phyloP scores from a whole-genome alignment of 2,113 vertebrate species.

The Etia nguti region DNA sequence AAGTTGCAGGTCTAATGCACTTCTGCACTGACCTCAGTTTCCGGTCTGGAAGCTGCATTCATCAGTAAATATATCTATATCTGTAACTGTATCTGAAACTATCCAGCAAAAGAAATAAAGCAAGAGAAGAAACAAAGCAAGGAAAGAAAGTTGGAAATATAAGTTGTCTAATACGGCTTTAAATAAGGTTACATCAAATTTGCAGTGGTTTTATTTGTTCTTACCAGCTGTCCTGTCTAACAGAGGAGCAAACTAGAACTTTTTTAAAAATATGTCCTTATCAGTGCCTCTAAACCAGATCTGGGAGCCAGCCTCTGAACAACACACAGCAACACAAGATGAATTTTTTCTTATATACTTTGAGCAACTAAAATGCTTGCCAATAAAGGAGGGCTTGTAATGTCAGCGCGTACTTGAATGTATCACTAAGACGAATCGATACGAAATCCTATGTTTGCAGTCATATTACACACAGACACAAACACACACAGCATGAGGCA shows the following conservation, averaged over 20 bases:
- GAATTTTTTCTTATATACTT: not conserved
- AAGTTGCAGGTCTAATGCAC: not conserved
- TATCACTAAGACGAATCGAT: not conserved
- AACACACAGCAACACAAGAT: not conserved
- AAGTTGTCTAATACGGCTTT: not conserved
- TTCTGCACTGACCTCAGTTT: rapidly evolving
- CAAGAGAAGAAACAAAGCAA: not conserved
- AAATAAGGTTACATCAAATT: not conserved
- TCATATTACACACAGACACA: not conserved
- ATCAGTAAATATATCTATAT: not conserved
- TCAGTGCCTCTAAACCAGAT: not conserved
- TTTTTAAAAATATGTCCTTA: rapidly evolving
- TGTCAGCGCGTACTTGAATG: not conserved
- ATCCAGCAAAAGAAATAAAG: not conserved
- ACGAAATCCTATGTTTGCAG: not conserved
- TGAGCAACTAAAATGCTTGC: not conserved
- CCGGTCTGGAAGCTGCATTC: rapidly evolving
- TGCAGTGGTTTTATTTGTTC: not conserved
- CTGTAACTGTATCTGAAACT: not conserved
- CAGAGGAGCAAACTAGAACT: not conserved
- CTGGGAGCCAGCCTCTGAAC: not conserved
- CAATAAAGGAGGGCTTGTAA: not conserved
- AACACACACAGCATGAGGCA: not conserved
- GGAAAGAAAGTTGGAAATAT: not conserved
- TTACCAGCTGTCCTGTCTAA: not conserved